phyloP scores from a whole-genome alignment of 1,140 invertebrate genomes.

The Drosophila tsacasi region DNA sequence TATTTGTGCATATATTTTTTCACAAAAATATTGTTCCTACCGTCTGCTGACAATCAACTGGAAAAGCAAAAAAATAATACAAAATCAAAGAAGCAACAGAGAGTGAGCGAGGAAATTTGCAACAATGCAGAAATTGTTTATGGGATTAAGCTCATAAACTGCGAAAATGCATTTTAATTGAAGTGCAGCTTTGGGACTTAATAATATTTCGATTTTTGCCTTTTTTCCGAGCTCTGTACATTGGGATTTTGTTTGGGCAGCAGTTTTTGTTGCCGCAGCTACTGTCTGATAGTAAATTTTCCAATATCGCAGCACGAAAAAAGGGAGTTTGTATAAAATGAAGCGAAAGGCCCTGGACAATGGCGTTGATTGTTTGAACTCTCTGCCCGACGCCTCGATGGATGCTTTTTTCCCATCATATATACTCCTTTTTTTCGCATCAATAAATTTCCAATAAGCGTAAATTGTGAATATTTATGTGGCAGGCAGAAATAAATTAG shows the following conservation, averaged over 20 bases:
- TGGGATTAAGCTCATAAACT: slow-evolving; percentile 83
- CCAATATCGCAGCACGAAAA: slow-evolving; percentile 63
- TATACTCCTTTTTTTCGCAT: slow-evolving; percentile 26
- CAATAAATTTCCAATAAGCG: slow-evolving; percentile 79
- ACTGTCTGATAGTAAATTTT: slow-evolving; percentile 73
- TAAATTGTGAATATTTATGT: slow-evolving; percentile 71
- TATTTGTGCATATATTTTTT: neutral
- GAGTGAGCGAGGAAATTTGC: slow-evolving; percentile 32
- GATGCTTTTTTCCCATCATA: slow-evolving; percentile 50
- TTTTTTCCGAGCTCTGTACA: slow-evolving; percentile 22
- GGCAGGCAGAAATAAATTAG: slow-evolving; percentile 55
- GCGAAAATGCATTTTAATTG: slow-evolving; percentile 84
- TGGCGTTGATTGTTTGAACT: slow-evolving; percentile 81
- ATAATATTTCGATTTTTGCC: slow-evolving; percentile 59
- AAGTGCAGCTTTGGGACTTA: slow-evolving; percentile 83
- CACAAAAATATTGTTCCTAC: slow-evolving; percentile 38
- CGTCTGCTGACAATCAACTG: slow-evolving; percentile 62
- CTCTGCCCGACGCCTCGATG: slow-evolving; percentile 47
- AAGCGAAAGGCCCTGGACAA: slow-evolving; percentile 58
- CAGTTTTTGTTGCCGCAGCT: slow-evolving; percentile 41
- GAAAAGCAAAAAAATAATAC: slow-evolving; percentile 17
- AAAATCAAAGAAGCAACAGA: slow-evolving; percentile 5
- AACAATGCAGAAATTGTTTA: slow-evolving; percentile 83
- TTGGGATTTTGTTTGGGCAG: slow-evolving; percentile 3
- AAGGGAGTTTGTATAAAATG: slow-evolving; percentile 49